Base-by-base conservation (phyloP, 1,140 invertebrate genomes). In the Papilio polyxenes region DNA sequence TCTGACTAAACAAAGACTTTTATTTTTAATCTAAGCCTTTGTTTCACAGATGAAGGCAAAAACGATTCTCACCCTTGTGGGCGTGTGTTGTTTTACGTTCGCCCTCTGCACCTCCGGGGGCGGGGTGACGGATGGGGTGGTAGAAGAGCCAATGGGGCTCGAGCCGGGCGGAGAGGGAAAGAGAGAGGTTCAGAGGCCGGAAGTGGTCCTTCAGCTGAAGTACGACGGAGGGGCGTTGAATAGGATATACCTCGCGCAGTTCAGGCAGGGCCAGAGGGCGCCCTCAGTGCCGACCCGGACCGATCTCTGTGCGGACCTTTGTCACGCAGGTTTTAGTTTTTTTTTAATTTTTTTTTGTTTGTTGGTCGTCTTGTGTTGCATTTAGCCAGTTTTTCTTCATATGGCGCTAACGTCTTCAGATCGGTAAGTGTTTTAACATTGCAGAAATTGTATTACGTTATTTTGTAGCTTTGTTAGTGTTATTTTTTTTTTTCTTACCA, bases 241-340 rank as follows among this genome's bases (percentile, higher is more conserved):
- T 88, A 90, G 87, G 87, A 92, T 94, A 91, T 93, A 92, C 84
- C 77, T 94, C 44, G 90, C 93, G n/a, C 93, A 94, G 89, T 94
- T 92, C 69, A 83, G 93, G 8, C 90, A 92, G 79, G 88, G 76
- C 17, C 49, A 69, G 7, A 84, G 81, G 84, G 74, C 20, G 5
- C 88, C 90, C 8, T 85, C 93, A 93, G 92, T 93, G 48, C 82
- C 87, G 15, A 89, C 88, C 17, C 65, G 87, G 62, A 82, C 76
- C 49, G 87, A 84, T 40, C 76, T 93, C 78, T 94, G 93, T 83
- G 83, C 91, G 88, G 93, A 94, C 90, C 87, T 94, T 44, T 94
- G 93, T 65, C 89, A 92, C 90, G 89, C 91, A 90, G 93, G 93
- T 92, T 81, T 82, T 81, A 69, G 82, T 85, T 76, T 85, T 86